Evolutionary conservation across 2,888 invertebrate genomes (phyloP), one percentile per base, ranked within the genome.

Genomic region (Sceliomorpha sp.): DNA sequence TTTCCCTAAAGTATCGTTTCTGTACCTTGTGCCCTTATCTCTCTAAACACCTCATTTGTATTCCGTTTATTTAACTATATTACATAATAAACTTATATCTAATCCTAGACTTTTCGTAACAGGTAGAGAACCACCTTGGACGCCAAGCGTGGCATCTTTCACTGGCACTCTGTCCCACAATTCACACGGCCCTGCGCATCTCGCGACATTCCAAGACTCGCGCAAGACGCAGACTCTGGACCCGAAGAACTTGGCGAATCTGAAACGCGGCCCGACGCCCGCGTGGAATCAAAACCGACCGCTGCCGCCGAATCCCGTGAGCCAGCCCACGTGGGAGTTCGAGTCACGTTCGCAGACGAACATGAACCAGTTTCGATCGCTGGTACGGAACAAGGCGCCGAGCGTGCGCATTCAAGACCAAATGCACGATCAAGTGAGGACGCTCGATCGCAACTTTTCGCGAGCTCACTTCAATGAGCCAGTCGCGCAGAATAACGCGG

Each of bases 341-440:
- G 73, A 70, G 47, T 83, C 87, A 1, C 86, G 81, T 53, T 85
- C 88, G 58, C 88, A 84, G 68, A 86, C 70, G 29, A 90, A 90
- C 70, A 89, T 90, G 79, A 89, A 89, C 68, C 90, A 90, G 72
- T 91, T 90, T 77, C 89, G 90, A 10, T 91, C 91, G 48, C 81
- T 91, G 64, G 86, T 88, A 15, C 79, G 87, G 20, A 87, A 87
- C 72, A 88, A 88, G 62, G 76, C 88, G 12, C 81, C 87, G 3
- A 82, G 82, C 13, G 84, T 86, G 40, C 85, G 86, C 13, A 84
- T 87, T 40, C 87, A 88, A 70, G 86, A 87, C 58, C 87, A 88
- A 47, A 75, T 82, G 76, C 85, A 85, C 60, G 85, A 85, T 39
- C 85, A 85, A 47, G 88, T 87, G 31, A 79, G 88, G 31, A 88